Conservation (phyloP, 30 jellyfish, hydroid and myxozoan species). For the Catostylus mosaicus region DNA sequence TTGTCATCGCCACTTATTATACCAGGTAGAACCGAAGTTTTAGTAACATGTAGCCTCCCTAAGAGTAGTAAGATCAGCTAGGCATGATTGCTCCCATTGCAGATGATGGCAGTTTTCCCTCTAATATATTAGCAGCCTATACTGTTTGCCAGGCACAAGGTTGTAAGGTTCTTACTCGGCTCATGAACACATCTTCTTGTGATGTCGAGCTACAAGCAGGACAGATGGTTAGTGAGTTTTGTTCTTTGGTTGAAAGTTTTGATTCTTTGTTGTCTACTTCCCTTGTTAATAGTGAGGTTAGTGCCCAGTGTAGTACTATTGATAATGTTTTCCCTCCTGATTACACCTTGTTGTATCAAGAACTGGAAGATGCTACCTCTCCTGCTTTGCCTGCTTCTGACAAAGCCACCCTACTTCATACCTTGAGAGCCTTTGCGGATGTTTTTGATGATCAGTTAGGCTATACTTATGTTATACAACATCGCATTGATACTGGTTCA, state of each 20-base stretch:
- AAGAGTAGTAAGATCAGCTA: constrained; percentile 31
- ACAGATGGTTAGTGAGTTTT: constrained; percentile 22
- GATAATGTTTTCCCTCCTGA: not conserved
- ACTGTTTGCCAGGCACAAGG: constrained; percentile 26
- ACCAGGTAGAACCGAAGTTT: constrained; percentile 37
- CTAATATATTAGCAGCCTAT: constrained; percentile 29
- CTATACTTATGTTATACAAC: constrained; percentile 38
- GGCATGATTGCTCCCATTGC: constrained; percentile 9
- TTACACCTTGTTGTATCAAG: no score
- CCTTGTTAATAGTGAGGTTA: not conserved
- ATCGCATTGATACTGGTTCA: constrained; percentile 48
- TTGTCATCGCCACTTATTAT: not conserved
- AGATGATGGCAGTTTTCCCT: not conserved
- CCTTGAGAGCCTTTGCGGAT: constrained; percentile 5
- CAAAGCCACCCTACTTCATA: not conserved
- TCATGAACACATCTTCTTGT: constrained; percentile 22
- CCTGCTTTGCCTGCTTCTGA: not conserved
- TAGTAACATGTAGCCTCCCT: constrained; percentile 12
- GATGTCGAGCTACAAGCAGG: constrained; percentile 41
- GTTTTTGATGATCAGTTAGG: constrained; percentile 48
- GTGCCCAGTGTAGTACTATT: not conserved
- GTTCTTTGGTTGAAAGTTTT: constrained; percentile 20
- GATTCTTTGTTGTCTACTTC: not conserved
- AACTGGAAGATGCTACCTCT: constrained; percentile 6
- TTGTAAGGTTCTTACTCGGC: constrained; percentile 4